A percentile compares a stretch with the other conserved stretches of the same genome.
Conservation (phyloP, 2,113 vertebrate genomes). For the Peromyscus leucopus region DNA sequence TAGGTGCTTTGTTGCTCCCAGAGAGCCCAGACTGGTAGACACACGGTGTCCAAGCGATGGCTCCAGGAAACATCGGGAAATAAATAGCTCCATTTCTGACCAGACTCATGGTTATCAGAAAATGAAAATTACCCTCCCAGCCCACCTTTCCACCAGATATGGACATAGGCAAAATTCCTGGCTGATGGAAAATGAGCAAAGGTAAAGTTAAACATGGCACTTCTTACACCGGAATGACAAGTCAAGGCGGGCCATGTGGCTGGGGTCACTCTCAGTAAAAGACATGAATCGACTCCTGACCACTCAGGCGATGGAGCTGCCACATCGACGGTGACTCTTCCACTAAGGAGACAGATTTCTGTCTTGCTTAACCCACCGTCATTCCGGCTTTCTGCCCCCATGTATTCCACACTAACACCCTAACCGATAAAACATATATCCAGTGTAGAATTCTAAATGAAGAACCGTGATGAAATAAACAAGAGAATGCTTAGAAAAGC, state of each 20-base stretch:
- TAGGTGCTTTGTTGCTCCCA: neutral
- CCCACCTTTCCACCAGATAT: neutral
- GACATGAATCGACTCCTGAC: fast-evolving
- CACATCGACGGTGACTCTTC: fast-evolving
- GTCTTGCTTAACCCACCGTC: no score
- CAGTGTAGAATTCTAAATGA: neutral
- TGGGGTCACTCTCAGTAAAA: neutral
- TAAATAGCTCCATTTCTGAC: neutral
- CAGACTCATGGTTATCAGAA: neutral
- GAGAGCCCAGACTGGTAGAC: neutral
- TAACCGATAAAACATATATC: neutral
- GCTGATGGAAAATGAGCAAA: neutral
- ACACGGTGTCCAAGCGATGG: fast-evolving
- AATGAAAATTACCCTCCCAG: neutral
- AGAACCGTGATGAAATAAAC: neutral
- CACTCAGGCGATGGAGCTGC: fast-evolving
- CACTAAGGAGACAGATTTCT: fast-evolving
- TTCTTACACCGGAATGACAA: neutral
- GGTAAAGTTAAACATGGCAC: neutral
- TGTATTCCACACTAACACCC: neutral
- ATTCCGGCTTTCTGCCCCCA: neutral
- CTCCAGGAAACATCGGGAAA: neutral
- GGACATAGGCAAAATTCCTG: neutral
- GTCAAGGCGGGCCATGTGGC: fast-evolving
- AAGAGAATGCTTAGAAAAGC: fast-evolving